A percentile compares a stretch with the other conserved stretches of the same genome.
Evolutionary conservation across 1,140 invertebrate species (phyloP).

Genomic region (Acromyrmex charruanus): DNA sequence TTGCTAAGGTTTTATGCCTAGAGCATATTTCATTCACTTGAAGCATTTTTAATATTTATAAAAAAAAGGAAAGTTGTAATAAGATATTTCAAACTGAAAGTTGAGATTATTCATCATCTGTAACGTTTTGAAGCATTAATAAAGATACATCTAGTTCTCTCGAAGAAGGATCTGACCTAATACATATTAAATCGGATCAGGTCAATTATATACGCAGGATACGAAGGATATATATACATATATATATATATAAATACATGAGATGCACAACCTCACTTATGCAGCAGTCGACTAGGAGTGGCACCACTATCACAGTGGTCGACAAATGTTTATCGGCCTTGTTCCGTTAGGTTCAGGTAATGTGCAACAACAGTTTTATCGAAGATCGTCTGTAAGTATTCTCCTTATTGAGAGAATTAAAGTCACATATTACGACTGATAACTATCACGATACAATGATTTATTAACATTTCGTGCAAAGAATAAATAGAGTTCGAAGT

Average conservation of each 20-base stretch:
- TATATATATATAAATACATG: not conserved
- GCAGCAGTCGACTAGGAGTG: slow-evolving; percentile 64
- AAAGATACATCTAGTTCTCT: slow-evolving; percentile 12
- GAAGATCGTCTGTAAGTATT: slow-evolving; percentile 33
- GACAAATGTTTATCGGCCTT: slow-evolving; percentile 69
- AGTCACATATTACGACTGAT: slow-evolving; percentile 34
- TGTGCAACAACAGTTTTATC: slow-evolving; percentile 57
- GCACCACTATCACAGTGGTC: slow-evolving; percentile 30
- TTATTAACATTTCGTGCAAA: not conserved
- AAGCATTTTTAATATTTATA: not conserved
- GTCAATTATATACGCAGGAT: slow-evolving; percentile 53
- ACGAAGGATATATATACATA: not conserved
- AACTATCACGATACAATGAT: slow-evolving; percentile 21
- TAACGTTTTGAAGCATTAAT: not conserved
- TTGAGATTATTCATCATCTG: not conserved
- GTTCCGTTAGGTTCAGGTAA: slow-evolving; percentile 69
- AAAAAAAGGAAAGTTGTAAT: slow-evolving; percentile 21
- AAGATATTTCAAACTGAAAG: slow-evolving; percentile 23
- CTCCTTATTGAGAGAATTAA: slow-evolving; percentile 30
- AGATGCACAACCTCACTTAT: not conserved
- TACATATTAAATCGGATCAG: slow-evolving; percentile 50
- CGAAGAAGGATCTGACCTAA: slow-evolving; percentile 34
- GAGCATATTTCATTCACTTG: not conserved
- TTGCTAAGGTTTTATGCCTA: not conserved
- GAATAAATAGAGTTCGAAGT: not conserved